Base-by-base conservation (phyloP, 2,113 vertebrate genomes). In the Tursiops truncatus region DNA sequence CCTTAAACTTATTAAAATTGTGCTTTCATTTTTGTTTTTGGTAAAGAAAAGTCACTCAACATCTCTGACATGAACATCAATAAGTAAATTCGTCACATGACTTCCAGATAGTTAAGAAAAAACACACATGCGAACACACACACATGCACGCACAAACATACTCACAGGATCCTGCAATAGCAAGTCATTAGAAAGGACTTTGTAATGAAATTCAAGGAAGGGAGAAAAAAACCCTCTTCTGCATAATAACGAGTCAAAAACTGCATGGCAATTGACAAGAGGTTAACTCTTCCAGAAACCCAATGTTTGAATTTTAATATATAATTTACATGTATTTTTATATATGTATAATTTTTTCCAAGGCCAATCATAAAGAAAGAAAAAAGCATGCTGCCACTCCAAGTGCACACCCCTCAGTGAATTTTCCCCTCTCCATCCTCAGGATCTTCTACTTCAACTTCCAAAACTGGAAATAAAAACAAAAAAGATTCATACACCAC, bases 271-370 rank as follows among this genome's bases (percentile, higher is more conserved):
- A 83, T 10, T 85, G 60, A 67, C 31, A 74, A 94, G 47, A 92
- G 28, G 95, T 56, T 41, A 96, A 74, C 28, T 33, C 53, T 94
- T 94, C 38, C 47, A 80, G 63, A 92, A 94, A 74, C 20, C 23
- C n/a, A 92, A 33, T n/a, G 47, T 89, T 79, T 91, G 28, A 91
- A 94, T 95, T 89, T 96, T 79, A 83, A 36, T 31, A 88, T 36
- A 70, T 38, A 56, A 58, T 82, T 71, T 65, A 33, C 65, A 93
- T 79, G n/a, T 79, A 53, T 13, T 77, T 44, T 77, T 77, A 53
- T n/a, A 77, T 63, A 71, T 38, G 3, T 71, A 47, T 70, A 44
- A 31, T 23, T 67, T 23, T 56, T 95, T 89, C 70, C 50, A 77
- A 94, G 26, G 11, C 5, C 2, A 71, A 36, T 86, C 23, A 56